Percentiles rank a stretch among this genome's conserved stretches.
phyloP scores from a whole-genome alignment of 2,888 invertebrate species.

The Pherbina coryleti region DNA sequence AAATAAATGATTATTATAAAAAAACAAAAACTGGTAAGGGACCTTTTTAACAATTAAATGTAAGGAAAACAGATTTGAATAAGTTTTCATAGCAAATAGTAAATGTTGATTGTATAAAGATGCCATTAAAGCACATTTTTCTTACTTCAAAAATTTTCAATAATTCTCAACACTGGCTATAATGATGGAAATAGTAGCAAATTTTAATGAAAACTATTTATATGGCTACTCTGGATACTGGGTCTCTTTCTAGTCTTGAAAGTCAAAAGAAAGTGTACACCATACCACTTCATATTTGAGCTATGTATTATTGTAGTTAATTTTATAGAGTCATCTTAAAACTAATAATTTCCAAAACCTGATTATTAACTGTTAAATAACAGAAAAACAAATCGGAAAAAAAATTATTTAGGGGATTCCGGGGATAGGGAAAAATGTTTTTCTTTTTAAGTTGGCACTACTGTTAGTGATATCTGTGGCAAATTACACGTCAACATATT shows the following conservation, averaged over 20 bases:
- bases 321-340: too few species aligned
- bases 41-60: slow-evolving; percentile 61
- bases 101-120: slow-evolving; percentile 12
- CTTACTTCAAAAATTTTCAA: neutral
- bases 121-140: neutral
- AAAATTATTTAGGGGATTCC: too few species aligned
- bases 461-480: too few species aligned
- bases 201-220: neutral
- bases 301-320: too few species aligned
- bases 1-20: slow-evolving; percentile 34
- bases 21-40: slow-evolving; percentile 64
- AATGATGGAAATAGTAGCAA: neutral
- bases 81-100: slow-evolving; percentile 24
- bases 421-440: too few species aligned
- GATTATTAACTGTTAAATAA: too few species aligned
- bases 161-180: neutral
- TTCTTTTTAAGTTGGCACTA: too few species aligned
- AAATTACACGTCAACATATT: too few species aligned
- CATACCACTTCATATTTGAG: too few species aligned
- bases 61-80: neutral
- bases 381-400: too few species aligned
- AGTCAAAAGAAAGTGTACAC: slow-evolving; percentile 41
- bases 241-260: slow-evolving; percentile 39
- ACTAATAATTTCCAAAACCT: too few species aligned
- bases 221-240: too few species aligned